Percentiles rank a stretch among this genome's conserved stretches.
Evolutionary conservation across 2,888 invertebrate species (phyloP).

Genomic region (Eupsilia transversa): DNA sequence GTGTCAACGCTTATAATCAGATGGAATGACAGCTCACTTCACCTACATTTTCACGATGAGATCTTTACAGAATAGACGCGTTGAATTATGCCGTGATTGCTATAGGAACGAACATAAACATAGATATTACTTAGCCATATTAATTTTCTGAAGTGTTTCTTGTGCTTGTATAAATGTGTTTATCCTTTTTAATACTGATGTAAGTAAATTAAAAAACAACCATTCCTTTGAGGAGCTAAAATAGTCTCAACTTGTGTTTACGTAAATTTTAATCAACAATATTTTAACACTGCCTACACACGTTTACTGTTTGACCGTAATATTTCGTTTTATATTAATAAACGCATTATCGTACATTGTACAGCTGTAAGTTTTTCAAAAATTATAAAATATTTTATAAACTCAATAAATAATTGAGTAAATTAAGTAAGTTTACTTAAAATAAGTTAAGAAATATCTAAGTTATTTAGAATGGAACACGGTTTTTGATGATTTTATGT

Average conservation of each 20-base stretch:
- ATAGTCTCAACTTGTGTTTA: background rate
- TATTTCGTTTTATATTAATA: background rate
- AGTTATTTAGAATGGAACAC: conserved; percentile 3
- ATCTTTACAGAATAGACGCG: background rate
- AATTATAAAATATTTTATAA: background rate
- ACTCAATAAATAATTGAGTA: background rate
- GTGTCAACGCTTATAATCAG: background rate
- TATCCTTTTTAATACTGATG: background rate
- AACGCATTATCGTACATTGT: background rate
- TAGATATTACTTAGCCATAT: background rate
- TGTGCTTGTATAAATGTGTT: background rate
- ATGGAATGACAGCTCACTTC: background rate
- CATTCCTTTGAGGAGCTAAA: background rate
- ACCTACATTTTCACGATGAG: background rate
- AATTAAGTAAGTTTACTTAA: conserved; percentile 1
- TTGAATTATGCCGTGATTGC: background rate
- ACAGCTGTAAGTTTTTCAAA: background rate
- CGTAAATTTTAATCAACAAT: background rate
- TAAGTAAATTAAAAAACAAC: background rate
- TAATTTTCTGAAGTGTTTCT: background rate
- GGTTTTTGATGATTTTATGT: conserved; percentile 12
- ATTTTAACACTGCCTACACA: background rate
- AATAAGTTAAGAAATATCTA: background rate
- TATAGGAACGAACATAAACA: too few relatives aligned
- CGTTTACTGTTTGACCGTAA: too few relatives aligned